Evolutionary conservation across 2,888 invertebrate genomes (phyloP).

Genomic region (Dendrolimus pini): DNA sequence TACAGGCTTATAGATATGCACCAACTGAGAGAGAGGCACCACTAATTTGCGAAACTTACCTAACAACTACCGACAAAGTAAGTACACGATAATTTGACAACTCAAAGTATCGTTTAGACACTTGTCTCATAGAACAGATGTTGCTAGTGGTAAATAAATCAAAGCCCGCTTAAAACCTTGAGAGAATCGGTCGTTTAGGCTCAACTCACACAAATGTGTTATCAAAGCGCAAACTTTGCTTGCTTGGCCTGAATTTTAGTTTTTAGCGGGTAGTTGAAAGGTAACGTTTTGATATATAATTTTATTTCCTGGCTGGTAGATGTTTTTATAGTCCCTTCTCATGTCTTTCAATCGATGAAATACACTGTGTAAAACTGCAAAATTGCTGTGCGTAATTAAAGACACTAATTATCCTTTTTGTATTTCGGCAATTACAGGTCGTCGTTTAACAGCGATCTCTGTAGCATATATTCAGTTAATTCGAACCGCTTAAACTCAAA

Average conservation of each 20-base stretch:
- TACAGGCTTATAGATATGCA: not conserved
- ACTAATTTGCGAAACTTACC: slow-evolving; percentile 8
- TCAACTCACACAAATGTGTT: slow-evolving; percentile 30
- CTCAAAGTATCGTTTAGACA: slow-evolving; percentile 63
- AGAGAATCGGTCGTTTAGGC: slow-evolving; percentile 57
- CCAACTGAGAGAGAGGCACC: not conserved
- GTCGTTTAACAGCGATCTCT: no score
- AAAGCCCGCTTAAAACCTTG: slow-evolving; percentile 44
- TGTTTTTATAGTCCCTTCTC: no score
- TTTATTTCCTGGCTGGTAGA: no score
- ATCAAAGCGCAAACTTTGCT: slow-evolving; percentile 36
- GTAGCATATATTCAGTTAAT: no score
- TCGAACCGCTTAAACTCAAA: no score
- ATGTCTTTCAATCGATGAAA: no score
- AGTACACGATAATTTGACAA: slow-evolving; percentile 63
- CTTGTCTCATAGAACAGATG: slow-evolving; percentile 57
- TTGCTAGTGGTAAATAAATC: slow-evolving; percentile 60
- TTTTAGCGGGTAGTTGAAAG: slow-evolving; percentile 23
- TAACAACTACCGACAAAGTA: slow-evolving; percentile 26
- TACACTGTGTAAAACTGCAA: no score
- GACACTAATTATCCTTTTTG: no score
- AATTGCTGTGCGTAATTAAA: no score
- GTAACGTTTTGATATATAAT: no score
- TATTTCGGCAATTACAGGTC: no score
- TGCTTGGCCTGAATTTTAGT: slow-evolving; percentile 26